Percentiles rank a stretch among this genome's conserved stretches.
Conservation (phyloP, 2,797 vertebrate species). For the Gambelia wislizenii region DNA sequence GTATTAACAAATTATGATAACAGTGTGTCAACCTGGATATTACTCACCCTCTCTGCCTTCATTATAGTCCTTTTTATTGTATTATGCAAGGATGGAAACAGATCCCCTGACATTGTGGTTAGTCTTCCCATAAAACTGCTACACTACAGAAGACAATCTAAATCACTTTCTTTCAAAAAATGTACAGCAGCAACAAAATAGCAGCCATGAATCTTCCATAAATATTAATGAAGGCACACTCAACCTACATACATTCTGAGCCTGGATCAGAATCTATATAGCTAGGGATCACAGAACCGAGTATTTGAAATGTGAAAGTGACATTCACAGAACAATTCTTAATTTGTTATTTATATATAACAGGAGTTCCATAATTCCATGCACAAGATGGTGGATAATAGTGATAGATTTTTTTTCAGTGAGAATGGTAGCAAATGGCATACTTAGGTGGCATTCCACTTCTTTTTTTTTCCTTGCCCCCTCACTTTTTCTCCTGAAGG, state of each 20-base stretch:
- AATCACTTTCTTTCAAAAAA: not conserved
- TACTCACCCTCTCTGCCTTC: not conserved
- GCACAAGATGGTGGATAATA: not conserved
- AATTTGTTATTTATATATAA: not conserved
- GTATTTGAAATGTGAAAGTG: not conserved
- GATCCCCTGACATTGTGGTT: not conserved
- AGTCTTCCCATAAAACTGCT: not conserved
- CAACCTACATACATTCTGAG: not conserved
- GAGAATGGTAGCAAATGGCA: not conserved
- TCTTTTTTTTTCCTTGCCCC: not conserved
- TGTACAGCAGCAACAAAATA: not conserved
- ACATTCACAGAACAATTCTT: not conserved
- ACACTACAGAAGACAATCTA: not conserved
- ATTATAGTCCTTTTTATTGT: not conserved
- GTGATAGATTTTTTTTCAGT: not conserved
- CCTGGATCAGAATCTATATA: not conserved
- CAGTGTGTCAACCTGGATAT: not conserved
- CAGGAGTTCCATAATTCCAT: no score
- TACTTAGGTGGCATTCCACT: not conserved
- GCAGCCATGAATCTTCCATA: not conserved
- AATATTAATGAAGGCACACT: not conserved
- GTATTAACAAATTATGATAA: not conserved
- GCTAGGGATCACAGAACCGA: not conserved
- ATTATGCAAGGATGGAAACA: not conserved
- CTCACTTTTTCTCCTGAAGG: not conserved